Evolutionary conservation across 2,113 vertebrate species (phyloP).

Genomic region (Symphodus melops): DNA sequence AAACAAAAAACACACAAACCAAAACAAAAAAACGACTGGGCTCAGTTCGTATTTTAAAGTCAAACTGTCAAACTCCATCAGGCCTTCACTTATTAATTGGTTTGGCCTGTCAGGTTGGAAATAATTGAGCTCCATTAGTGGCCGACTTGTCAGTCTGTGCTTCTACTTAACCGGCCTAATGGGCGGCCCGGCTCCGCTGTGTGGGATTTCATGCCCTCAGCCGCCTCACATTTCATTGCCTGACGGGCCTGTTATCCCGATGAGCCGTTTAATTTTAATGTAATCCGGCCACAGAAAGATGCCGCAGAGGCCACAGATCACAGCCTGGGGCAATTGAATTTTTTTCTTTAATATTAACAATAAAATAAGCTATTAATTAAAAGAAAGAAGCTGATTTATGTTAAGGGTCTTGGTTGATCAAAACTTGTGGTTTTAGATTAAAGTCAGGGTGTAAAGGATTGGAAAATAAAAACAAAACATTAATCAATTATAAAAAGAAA

Average conservation of each 20-base stretch:
- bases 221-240: conserved; percentile 65
- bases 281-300: conserved; percentile 74
- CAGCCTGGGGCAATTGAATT: conserved; percentile 28
- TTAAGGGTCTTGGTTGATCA: not conserved
- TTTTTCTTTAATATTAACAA: not conserved
- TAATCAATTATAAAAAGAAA: not conserved
- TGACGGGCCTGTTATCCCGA: conserved; percentile 73
- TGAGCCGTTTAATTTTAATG: conserved; percentile 75
- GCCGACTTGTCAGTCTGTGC: conserved; percentile 80
- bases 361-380: no score
- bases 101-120: conserved; percentile 80
- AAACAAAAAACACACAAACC: no score
- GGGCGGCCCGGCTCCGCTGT: conserved; percentile 64
- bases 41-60: conserved; percentile 37
- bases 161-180: conserved; percentile 83
- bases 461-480: not conserved
- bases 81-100: conserved; percentile 72
- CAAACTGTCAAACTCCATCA: conserved; percentile 75
- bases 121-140: conserved; percentile 83
- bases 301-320: conserved; percentile 25
- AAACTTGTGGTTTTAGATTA: no score
- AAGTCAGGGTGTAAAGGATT: no score
- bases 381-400: not conserved
- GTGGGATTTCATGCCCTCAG: conserved; percentile 58
- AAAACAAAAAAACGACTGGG: not conserved